phyloP scores from a whole-genome alignment of 2,797 vertebrate species.

The Gymnoscopelus braueri region DNA sequence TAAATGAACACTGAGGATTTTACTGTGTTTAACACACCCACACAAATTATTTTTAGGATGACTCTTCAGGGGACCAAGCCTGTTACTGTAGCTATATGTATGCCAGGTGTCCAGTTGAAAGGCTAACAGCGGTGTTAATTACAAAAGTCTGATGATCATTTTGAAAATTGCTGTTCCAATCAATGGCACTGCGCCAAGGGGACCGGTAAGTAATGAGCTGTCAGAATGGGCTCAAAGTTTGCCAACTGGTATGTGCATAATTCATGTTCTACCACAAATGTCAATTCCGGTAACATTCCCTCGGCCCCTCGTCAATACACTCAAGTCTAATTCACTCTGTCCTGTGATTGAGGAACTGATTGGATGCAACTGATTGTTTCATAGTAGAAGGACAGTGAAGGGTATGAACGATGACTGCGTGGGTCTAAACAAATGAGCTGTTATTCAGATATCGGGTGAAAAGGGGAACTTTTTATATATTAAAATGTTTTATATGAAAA shows the following conservation, averaged over 20 bases:
- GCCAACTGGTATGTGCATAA: conserved; percentile 11
- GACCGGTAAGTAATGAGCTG: conserved; percentile 21
- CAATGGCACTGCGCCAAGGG: conserved; percentile 15
- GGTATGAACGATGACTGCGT: not conserved
- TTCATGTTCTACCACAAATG: conserved; percentile 16
- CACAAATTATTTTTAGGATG: too few species aligned
- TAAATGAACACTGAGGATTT: too few species aligned
- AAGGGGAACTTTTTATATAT: too few species aligned
- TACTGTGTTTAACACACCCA: too few species aligned
- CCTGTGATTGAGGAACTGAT: conserved; percentile 35
- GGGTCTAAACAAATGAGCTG: not conserved
- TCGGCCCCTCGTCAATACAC: conserved; percentile 12
- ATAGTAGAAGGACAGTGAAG: conserved; percentile 9
- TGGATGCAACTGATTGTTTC: conserved; percentile 22
- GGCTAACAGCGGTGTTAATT: conserved; percentile 8
- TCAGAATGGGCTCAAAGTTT: conserved; percentile 14
- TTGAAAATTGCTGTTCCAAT: conserved; percentile 24
- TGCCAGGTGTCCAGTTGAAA: not conserved
- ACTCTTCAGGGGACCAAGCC: not conserved
- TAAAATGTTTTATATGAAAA: too few species aligned
- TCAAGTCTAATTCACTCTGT: conserved; percentile 30
- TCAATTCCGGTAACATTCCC: conserved; percentile 7
- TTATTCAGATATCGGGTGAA: not conserved
- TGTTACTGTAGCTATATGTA: not conserved
- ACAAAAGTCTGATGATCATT: conserved; percentile 8